Percentiles rank a stretch among this genome's conserved stretches.
phyloP scores from a whole-genome alignment of 2,888 invertebrate species.

The Erebia ligea region DNA sequence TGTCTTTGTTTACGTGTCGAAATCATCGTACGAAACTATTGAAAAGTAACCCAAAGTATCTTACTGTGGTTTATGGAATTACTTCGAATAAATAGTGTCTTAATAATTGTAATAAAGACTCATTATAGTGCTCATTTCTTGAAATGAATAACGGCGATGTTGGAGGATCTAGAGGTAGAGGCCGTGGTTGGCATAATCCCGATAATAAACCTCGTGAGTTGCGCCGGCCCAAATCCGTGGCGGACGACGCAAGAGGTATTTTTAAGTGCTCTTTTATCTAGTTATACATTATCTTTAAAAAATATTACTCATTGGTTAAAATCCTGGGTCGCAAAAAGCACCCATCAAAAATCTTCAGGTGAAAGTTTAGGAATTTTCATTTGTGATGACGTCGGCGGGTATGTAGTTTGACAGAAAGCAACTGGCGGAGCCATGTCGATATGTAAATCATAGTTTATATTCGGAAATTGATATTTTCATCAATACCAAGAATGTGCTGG shows the following conservation, averaged over 20 bases:
- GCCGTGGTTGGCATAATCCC: constrained; percentile 78
- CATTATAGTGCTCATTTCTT: constrained; percentile 48
- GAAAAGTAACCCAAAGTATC: constrained; percentile 31
- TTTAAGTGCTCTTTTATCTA: not conserved
- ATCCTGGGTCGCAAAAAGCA: constrained; percentile 58
- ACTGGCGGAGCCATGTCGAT: constrained; percentile 41
- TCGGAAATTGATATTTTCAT: too few species aligned
- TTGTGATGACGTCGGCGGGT: constrained; percentile 71
- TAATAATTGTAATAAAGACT: constrained; percentile 48
- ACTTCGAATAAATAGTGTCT: constrained; percentile 51
- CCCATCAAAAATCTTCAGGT: constrained; percentile 58
- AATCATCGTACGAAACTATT: constrained; percentile 42
- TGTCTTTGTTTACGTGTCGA: constrained; percentile 82
- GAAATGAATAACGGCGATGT: constrained; percentile 82
- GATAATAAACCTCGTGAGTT: constrained; percentile 77
- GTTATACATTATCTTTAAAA: not conserved
- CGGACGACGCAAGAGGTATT: constrained; percentile 69
- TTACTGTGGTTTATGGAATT: constrained; percentile 67
- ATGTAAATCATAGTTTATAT: not conserved
- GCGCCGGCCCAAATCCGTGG: constrained; percentile 67
- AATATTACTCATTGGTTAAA: constrained; percentile 42
- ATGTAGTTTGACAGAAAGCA: constrained; percentile 59
- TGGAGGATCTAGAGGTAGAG: constrained; percentile 77
- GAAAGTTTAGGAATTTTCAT: constrained; percentile 77
- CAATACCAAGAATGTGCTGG: not conserved